Percentiles rank a stretch among this genome's conserved stretches.
Conservation (phyloP, 2,888 invertebrate species). For the Sarcophaga caerulescens region DNA sequence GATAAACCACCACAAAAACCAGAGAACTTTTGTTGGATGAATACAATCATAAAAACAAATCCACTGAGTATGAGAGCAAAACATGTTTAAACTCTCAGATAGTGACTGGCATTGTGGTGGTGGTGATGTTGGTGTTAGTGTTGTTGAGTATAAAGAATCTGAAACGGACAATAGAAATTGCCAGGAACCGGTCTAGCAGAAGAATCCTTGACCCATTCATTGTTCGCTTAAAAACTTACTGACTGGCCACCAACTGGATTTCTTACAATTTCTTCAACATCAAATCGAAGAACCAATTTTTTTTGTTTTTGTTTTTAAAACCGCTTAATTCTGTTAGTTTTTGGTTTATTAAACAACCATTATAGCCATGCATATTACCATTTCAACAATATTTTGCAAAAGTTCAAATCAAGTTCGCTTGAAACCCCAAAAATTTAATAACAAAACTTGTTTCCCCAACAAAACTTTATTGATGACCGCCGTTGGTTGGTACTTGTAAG, state of each 20-base stretch:
- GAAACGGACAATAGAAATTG: conserved; percentile 43
- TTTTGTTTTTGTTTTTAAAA: too few relatives aligned
- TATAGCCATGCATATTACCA: too few relatives aligned
- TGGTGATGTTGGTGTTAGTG: too few relatives aligned
- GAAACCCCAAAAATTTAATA: conserved; percentile 33
- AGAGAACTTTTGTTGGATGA: neutral
- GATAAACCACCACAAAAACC: neutral
- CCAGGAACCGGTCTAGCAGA: conserved; percentile 74
- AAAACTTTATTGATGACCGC: conserved; percentile 37
- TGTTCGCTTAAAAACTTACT: conserved; percentile 53
- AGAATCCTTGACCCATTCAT: conserved; percentile 80
- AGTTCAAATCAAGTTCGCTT: conserved; percentile 67
- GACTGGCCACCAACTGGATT: conserved; percentile 54
- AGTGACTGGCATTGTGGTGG: neutral
- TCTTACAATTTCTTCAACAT: conserved; percentile 56
- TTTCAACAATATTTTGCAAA: conserved; percentile 58
- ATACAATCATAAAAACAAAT: too few relatives aligned
- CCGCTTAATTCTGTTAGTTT: too few relatives aligned
- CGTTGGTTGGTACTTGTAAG: neutral
- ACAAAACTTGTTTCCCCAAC: conserved; percentile 64
- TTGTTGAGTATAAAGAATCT: neutral
- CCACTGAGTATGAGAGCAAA: conserved; percentile 47
- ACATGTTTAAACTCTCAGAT: conserved; percentile 58
- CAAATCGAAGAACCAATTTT: too few relatives aligned
- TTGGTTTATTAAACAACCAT: too few relatives aligned